Evolutionary conservation across 2,797 vertebrate genomes (phyloP), one percentile per base, ranked within the genome.

Genomic region (Fistularia tabacaria): DNA sequence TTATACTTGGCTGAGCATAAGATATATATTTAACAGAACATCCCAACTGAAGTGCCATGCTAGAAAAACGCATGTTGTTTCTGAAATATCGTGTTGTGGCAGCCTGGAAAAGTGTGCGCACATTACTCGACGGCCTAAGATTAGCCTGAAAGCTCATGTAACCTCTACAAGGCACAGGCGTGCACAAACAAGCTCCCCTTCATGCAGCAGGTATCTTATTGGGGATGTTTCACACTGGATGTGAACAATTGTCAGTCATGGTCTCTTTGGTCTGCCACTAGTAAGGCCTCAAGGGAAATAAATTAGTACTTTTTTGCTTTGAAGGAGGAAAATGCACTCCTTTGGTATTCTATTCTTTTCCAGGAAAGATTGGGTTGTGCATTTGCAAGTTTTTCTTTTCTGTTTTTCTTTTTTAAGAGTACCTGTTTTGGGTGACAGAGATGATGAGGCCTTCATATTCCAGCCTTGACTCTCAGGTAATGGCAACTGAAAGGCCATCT

Each of bases 131-230:
- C 70, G 62, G 66, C 74, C 80, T 81, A 79, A 84, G 81, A 85
- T 91, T 85, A 89, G 85, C 73, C 47, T 50, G 59, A 78, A 77
- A 76, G 79, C 81, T 88, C 74, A 85, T 74, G 73, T 85, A 81
- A 77, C 82, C 80, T 67, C 54, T 46, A 74, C 64, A 65, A 56
- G 65, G 54, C 53, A 41, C 38, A 14, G 51, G 64, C 49, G 53
- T 61, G 72, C 72, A 42, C 57, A 81, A 78, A 81, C 71, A 68
- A 77, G 49, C 59, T 44, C 58, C 49, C 6, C 2, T 42, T 70
- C 59, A 36, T 52, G 2, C 5, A 25, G 25, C 25, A 5, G 25
- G 58, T 47, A 46, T 59, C 49, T 60, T 43, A 51, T 54, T 38
- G 45, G 58, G 62, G 58, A 57, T 48, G 37, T 48, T 64, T 52